Conservation (phyloP, 2,888 invertebrate genomes). For the Torymus texanus region DNA sequence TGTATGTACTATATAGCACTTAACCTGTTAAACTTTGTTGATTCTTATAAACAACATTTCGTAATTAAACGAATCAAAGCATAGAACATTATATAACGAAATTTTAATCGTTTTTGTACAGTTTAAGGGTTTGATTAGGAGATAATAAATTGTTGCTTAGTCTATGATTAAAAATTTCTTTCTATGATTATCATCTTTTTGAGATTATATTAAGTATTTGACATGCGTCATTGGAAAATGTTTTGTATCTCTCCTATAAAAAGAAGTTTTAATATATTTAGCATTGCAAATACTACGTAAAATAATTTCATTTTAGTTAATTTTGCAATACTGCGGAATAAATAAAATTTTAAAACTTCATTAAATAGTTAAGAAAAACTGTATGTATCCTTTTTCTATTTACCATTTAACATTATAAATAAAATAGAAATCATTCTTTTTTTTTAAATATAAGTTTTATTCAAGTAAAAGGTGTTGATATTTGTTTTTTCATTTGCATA, state of each 20-base stretch:
- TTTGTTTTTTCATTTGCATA: conserved; percentile 22
- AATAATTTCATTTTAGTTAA: conserved; percentile 1
- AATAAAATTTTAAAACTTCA: conserved; percentile 1
- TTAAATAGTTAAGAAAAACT: too few relatives aligned
- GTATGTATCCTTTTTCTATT: conserved; percentile 10
- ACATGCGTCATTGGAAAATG: too few relatives aligned
- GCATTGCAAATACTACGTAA: neutral
- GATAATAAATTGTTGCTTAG: conserved; percentile 47
- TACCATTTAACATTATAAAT: conserved; percentile 5
- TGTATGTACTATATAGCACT: too few relatives aligned
- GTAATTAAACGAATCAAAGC: conserved; percentile 43
- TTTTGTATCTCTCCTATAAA: neutral
- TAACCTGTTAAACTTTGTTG: conserved; percentile 60
- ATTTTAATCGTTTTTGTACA: conserved; percentile 62
- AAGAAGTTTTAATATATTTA: conserved; percentile 10
- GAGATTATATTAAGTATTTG: too few relatives aligned
- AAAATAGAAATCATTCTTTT: conserved; percentile 11
- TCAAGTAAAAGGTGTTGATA: conserved; percentile 7
- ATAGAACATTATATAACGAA: conserved; percentile 30
- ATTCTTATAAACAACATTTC: conserved; percentile 62
- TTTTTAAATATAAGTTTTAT: conserved; percentile 3
- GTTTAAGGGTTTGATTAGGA: conserved; percentile 61
- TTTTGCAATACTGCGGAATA: conserved; percentile 1
- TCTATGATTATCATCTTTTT: too few relatives aligned
- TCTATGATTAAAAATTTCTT: conserved; percentile 45